A percentile compares a stretch with the other conserved stretches of the same genome.
Conservation (phyloP, 2,888 invertebrate genomes). For the Barypeithes pellucidus region DNA sequence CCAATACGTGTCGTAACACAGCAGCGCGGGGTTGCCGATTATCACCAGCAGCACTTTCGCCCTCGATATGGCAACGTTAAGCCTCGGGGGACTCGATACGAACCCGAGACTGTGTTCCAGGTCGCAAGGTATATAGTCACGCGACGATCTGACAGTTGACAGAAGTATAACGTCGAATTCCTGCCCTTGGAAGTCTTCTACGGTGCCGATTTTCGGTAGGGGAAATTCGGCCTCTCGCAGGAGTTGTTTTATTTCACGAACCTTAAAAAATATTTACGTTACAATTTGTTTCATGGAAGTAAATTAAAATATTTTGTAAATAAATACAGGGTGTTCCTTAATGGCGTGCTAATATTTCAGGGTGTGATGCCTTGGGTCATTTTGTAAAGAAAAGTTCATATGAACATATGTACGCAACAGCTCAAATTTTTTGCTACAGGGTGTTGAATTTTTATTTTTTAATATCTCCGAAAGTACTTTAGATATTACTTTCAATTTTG, state of each 20-base stretch:
- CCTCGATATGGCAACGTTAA: conserved; percentile 93
- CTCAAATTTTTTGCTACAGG: too few relatives aligned
- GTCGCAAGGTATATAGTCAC: conserved; percentile 69
- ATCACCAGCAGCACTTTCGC: conserved; percentile 86
- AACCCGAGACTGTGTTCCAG: conserved; percentile 79
- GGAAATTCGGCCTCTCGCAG: conserved; percentile 73
- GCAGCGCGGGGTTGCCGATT: conserved; percentile 86
- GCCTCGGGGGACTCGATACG: conserved; percentile 81
- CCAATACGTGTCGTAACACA: conserved; percentile 81
- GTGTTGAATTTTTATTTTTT: too few relatives aligned
- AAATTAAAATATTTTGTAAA: too few relatives aligned
- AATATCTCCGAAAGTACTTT: too few relatives aligned
- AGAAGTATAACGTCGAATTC: conserved; percentile 83
- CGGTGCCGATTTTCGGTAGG: conserved; percentile 82
- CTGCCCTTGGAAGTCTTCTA: conserved; percentile 91
- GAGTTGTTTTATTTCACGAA: conserved; percentile 76
- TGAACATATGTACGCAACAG: too few relatives aligned
- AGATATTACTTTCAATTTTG: too few relatives aligned
- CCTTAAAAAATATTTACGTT: conserved; percentile 73
- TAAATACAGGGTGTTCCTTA: conserved; percentile 10
- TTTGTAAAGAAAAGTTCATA: too few relatives aligned
- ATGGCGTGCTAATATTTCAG: too few relatives aligned
- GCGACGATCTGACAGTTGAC: conserved; percentile 78
- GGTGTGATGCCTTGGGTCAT: too few relatives aligned
- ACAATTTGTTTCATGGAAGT: too few relatives aligned